Conservation (phyloP, 2,113 vertebrate species). For the Sitta europaea region DNA sequence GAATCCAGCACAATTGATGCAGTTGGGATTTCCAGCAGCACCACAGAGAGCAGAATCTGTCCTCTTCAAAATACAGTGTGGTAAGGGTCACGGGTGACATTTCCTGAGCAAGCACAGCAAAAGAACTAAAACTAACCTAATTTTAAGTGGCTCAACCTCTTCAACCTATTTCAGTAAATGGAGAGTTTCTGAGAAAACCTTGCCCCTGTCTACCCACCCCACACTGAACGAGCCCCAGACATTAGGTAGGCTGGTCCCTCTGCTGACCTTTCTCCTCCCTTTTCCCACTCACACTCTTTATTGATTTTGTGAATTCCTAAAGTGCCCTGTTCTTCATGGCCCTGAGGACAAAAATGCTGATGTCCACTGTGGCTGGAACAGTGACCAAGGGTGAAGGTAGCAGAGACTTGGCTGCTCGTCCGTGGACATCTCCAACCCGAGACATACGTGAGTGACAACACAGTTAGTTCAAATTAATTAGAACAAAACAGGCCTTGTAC, state of each 20-base stretch:
- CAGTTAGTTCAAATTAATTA: neutral
- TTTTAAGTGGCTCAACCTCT: conserved; percentile 24
- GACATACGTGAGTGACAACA: neutral
- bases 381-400: neutral
- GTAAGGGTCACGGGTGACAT: neutral
- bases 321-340: neutral
- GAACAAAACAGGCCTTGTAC: neutral
- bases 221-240: neutral
- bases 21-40: neutral
- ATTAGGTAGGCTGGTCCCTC: neutral
- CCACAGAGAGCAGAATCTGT: neutral
- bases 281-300: neutral
- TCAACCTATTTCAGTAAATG: conserved; percentile 31
- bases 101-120: neutral
- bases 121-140: conserved; percentile 6
- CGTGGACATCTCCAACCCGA: neutral
- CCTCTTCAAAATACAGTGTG: neutral
- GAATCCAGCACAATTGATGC: neutral
- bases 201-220: neutral
- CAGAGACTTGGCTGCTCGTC: neutral
- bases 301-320: neutral
- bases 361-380: neutral
- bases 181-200: conserved; percentile 24
- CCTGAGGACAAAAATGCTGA: neutral
- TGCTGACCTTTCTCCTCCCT: neutral